Conservation (phyloP, 1,140 invertebrate genomes). For the Trichogramma pretiosum region DNA sequence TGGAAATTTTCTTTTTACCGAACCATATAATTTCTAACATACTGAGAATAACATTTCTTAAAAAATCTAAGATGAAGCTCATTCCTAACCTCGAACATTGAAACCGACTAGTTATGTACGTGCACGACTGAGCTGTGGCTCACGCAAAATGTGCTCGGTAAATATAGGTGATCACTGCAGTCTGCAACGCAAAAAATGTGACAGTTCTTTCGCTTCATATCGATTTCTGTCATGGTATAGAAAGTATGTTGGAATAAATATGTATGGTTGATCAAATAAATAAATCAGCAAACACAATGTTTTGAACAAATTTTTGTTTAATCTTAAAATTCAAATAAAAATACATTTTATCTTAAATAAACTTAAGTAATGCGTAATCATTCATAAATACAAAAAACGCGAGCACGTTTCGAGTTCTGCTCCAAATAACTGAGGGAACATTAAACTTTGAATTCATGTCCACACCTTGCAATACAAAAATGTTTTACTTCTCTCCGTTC, state of each 20-base stretch:
- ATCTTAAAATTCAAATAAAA: constrained; percentile 20
- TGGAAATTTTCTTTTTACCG: constrained; percentile 50
- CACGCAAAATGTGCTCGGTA: background rate
- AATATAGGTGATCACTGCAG: background rate
- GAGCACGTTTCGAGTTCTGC: constrained; percentile 12
- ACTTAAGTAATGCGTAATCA: constrained; percentile 21
- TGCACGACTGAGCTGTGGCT: background rate
- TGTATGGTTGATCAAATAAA: no score
- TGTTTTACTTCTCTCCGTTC: constrained; percentile 16
- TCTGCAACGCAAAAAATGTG: background rate
- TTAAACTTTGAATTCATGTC: no score
- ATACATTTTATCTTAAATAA: constrained; percentile 21
- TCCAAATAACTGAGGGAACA: no score
- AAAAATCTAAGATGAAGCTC: constrained; percentile 51
- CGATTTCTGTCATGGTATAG: background rate
- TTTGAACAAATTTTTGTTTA: constrained; percentile 21
- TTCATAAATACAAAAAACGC: constrained; percentile 16
- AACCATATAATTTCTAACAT: constrained; percentile 59
- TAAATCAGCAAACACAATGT: constrained; percentile 9
- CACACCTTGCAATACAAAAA: constrained; percentile 20
- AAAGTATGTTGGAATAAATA: background rate
- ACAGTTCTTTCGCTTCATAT: background rate
- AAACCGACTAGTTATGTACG: no score
- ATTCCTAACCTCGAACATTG: constrained; percentile 33
- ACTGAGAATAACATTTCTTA: constrained; percentile 48